Base-by-base conservation (phyloP, 2,888 invertebrate species). In the Uropetala carovei region DNA sequence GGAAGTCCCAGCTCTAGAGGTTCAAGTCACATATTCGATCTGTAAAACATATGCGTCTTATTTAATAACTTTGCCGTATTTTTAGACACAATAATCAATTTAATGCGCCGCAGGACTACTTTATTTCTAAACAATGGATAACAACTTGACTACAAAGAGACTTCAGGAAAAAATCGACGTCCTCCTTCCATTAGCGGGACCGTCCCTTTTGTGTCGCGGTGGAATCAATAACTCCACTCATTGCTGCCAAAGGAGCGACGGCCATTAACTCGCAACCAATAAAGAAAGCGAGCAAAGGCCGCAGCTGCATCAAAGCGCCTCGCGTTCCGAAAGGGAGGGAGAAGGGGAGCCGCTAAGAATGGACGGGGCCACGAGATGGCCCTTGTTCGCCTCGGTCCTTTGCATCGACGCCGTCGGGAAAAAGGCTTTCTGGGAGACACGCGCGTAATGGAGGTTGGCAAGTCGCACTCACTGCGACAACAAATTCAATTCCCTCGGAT, bases 201-300 rank as follows among this genome's bases (percentile, higher is more conserved):
- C 22, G 75, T 75, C 75, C 75, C 75, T 75, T 75, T 75, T 27
- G 22, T 75, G 27, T 75, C 75, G 75, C 43, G 43, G 43, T 5
- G 43, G 5, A 75, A 75, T 75, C 75, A 75, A 27, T 75, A 27
- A 27, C 27, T 75, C 75, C 75, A 75, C 75, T 75, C 27, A 3
- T 13, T 22, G 68, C 22, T 22, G 75, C 22, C 27, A 27, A 75
- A 75, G 75, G 27, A 75, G 75, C 11, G 22, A 27, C 75, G 75
- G 27, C 75, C 75, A 75, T 75, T 75, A 75, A 75, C 75, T 27
- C 22, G 18, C 22, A 13, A 43, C 75, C 75, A 75, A 75, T 75
- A 75, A 75, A 75, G 75, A 75, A 22, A 75, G 75, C 22, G 75
- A 22, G 75, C 75, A 75, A 75, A 75, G 75, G 75, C 27, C 75